Conservation (phyloP, 1,140 invertebrate species). For the Oncopodura yosiiana region DNA sequence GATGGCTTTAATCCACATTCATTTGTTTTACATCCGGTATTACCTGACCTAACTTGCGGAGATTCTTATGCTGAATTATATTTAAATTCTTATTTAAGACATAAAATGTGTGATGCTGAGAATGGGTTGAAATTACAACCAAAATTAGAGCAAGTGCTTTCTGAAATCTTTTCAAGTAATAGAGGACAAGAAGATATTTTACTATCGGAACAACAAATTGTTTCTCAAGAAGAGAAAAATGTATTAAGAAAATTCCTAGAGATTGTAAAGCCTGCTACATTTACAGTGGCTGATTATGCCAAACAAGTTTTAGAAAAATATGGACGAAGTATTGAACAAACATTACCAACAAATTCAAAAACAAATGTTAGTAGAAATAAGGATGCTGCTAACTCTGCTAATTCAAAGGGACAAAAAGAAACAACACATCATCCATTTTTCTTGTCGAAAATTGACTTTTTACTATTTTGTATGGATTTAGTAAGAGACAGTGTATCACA, state of each 20-base stretch:
- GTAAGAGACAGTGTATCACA: not conserved
- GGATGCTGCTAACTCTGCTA: not conserved
- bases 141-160: not conserved
- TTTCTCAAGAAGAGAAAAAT: not conserved
- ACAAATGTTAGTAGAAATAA: not conserved
- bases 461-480: slow-evolving; percentile 5
- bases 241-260: not conserved
- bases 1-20: slow-evolving; percentile 10
- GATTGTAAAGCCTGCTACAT: not conserved
- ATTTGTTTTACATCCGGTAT: not conserved
- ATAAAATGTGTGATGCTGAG: not conserved
- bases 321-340: not conserved
- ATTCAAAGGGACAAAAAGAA: too few species aligned
- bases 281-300: not conserved
- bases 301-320: slow-evolving; percentile 10
- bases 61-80: not conserved
- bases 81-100: not conserved
- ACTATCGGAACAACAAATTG: not conserved
- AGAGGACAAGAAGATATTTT: not conserved
- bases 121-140: not conserved
- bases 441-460: not conserved
- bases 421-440: not conserved
- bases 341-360: not conserved
- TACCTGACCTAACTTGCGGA: not conserved
- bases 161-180: too few species aligned